Base-by-base conservation (phyloP, 2,797 vertebrate genomes). In the Anguilla obscura region DNA sequence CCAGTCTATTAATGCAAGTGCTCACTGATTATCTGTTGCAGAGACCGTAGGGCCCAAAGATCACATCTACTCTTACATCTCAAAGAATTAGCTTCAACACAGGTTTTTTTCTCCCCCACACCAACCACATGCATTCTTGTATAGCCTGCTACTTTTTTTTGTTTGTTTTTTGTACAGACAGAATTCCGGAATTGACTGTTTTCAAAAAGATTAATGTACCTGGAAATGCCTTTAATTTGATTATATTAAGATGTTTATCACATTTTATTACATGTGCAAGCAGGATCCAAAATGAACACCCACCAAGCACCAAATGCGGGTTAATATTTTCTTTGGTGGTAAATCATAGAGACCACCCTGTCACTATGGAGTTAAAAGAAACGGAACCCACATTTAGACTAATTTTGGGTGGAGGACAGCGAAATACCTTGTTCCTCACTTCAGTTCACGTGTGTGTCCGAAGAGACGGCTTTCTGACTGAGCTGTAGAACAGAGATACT, bases 31-130 rank as follows among this genome's bases (percentile, higher is more conserved):
- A 91, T 94, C 92, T 87, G 85, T 74, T 91, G 88, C 84, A 87
- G 85, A 88, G 89, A 91, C 89, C 54, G 86, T 89, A 88, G 89
- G 74, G 90, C 88, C 88, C 91, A 94, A 93, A 91, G 86, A 50
- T 50, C 24, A 85, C 90, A 91, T 90, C 90, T 85, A 86, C 88
- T 88, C 87, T 90, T 89, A 66, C 91, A 88, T 93, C 92, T 90
- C 54, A 90, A 88, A 90, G 76, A 89, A 87, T 90, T 90, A 89
- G 87, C 90, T 89, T 86, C 74, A 48, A 92, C 87, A 90, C 92
- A 83, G 90, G 58, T 89, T 90, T 91, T 71, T 90, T 83, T 76
- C 82, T 12, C 21, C 27, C 24, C 58, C 45, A 18, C n/a, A 45
- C 36, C 80, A 21, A 52, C 21, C 82, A 58, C 84, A 58, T 85